Conservation (phyloP, 2,113 vertebrate genomes). For the Loxodonta africana region DNA sequence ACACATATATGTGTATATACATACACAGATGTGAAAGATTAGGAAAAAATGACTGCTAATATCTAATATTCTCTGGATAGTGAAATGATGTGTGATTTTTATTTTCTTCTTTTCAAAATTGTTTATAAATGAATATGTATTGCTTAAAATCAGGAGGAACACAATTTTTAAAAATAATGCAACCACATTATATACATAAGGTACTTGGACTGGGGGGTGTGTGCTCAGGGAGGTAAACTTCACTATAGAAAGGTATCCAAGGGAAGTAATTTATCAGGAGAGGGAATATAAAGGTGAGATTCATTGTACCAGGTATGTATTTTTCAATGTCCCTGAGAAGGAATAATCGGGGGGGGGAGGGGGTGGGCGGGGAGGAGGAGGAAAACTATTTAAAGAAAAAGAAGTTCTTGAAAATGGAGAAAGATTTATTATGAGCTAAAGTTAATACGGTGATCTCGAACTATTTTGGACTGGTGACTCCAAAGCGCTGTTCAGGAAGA, state of each 20-base stretch:
- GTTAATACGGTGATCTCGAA: neutral
- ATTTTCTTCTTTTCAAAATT: neutral
- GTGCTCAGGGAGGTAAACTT: neutral
- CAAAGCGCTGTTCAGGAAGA: neutral
- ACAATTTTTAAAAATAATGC: neutral
- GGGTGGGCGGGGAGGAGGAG: too few relatives aligned
- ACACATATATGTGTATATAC: neutral
- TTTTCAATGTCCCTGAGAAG: neutral
- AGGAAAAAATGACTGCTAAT: neutral
- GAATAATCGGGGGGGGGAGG: neutral
- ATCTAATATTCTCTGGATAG: neutral
- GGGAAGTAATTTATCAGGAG: neutral
- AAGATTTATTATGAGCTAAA: neutral
- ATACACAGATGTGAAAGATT: neutral
- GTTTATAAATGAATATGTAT: neutral
- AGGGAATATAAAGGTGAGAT: neutral
- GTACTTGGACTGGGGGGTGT: neutral
- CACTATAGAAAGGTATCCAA: neutral
- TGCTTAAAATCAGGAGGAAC: neutral
- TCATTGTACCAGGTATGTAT: neutral
- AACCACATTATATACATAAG: neutral
- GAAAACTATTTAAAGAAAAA: neutral
- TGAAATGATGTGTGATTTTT: neutral
- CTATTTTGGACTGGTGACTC: neutral
- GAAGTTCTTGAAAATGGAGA: neutral